Evolutionary conservation across 2,888 invertebrate species (phyloP).

Genomic region (Thelaira solivaga): DNA sequence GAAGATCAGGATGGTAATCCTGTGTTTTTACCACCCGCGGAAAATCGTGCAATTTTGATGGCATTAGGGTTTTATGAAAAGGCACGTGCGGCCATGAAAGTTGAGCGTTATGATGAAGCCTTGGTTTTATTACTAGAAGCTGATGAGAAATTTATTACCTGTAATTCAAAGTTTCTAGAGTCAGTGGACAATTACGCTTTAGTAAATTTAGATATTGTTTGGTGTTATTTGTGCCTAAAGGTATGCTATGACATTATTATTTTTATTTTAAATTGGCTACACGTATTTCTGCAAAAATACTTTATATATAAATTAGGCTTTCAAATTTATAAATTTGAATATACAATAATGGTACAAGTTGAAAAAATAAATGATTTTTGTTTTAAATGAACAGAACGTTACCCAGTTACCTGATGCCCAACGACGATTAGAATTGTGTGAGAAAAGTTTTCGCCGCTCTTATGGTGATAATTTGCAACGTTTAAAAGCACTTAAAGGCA

Average conservation of each 20-base stretch:
- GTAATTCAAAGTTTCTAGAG: conserved; percentile 78
- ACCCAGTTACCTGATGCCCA: conserved; percentile 86
- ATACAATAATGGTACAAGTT: too few species aligned
- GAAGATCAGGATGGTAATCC: conserved; percentile 88
- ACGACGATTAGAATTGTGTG: conserved; percentile 82
- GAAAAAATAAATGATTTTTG: neutral
- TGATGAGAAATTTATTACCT: conserved; percentile 82
- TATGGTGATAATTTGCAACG: conserved; percentile 83
- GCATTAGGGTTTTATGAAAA: conserved; percentile 90
- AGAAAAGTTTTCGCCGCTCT: conserved; percentile 81
- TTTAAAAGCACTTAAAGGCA: conserved; percentile 80
- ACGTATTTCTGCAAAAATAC: too few species aligned
- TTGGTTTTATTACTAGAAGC: conserved; percentile 87
- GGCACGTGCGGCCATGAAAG: conserved; percentile 83
- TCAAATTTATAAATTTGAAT: too few species aligned
- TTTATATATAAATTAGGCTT: too few species aligned
- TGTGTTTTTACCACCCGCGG: conserved; percentile 83
- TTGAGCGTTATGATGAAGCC: conserved; percentile 83
- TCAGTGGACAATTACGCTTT: conserved; percentile 90
- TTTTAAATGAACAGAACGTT: conserved; percentile 77
- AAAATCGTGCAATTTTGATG: conserved; percentile 83
- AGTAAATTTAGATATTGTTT: conserved; percentile 90
- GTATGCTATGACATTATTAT: conserved; percentile 52
- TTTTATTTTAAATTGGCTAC: too few species aligned
- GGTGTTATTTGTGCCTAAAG: conserved; percentile 88